Base-by-base conservation (phyloP, 2,888 invertebrate genomes). In the Acrobasis repandana region DNA sequence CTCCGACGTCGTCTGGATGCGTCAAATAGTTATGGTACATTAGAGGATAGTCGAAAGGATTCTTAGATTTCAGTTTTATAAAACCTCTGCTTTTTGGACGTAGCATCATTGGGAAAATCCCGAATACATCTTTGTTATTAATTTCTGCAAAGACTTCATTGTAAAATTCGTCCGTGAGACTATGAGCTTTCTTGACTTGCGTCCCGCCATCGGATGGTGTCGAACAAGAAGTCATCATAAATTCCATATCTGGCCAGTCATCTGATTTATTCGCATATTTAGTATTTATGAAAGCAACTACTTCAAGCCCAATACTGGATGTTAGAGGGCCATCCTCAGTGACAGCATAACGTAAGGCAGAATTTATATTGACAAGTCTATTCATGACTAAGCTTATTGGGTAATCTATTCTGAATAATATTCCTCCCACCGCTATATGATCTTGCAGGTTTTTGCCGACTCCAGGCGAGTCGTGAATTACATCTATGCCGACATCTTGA, bases 11-110 rank as follows among this genome's bases (percentile, higher is more conserved):
- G 64, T 96, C 95, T 0, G 96, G 96, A 81, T 97, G 95, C 0
- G 97, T 96, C 64, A 99, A 90, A 79, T 99, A 99, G 82, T 98
- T 98, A 76, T 98, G 98, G 73, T 97, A 95, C 79, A 99, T 93
- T 5, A 97, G 88, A 0, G 99, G 99, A 82, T 97, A 96, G 9
- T 96, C 95, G 77, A 94, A 80, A 0, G 96, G 95, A 83, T 96
- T 94, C 56, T 93, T 94, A 0, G 95, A 94, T 52, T 93, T 93
- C 1, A 98, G 83, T 69, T 95, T 96, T 0, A 99, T 93, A 69
- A 93, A 94, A 0, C 99, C 99, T 6, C 95, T 93, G 62, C 97
- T 97, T 74, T 96, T 96, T 0, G 98, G 97, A 0, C 98, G 93
- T 74, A 99, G 82, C 94, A 97, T 95, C 97, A 97, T 97, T 2